These are phyloP conservation scores for Procambarus clarkii DNA, from an alignment of 1,140 invertebrate genomes.

Conservation along the genomic window DNA sequence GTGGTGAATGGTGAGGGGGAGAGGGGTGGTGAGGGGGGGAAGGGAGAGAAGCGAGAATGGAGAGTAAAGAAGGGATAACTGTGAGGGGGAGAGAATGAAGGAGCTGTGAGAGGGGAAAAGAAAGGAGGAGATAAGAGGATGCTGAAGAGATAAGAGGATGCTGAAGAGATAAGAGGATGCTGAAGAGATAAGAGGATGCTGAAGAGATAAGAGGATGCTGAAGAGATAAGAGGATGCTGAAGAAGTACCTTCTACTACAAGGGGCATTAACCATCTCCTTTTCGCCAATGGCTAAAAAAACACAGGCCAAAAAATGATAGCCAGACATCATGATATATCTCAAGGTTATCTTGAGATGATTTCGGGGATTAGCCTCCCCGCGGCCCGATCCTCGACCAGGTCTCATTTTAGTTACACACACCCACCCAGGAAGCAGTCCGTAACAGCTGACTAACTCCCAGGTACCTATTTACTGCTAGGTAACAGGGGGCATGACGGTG, in stretches of 20 bases:
- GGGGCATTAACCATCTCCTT: too few relatives aligned
- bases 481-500: too few relatives aligned
- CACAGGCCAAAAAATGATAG: too few relatives aligned
- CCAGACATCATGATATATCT: too few relatives aligned
- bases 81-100: not conserved
- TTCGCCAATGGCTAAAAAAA: too few relatives aligned
- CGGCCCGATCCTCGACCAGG: too few relatives aligned
- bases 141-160: not conserved
- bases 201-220: not conserved
- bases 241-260: not conserved
- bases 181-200: not conserved
- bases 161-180: not conserved
- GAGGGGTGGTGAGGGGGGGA: not conserved
- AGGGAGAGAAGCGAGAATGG: not conserved
- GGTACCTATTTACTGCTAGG: too few relatives aligned
- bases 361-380: too few relatives aligned
- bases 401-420: too few relatives aligned
- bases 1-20: not conserved
- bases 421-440: too few relatives aligned
- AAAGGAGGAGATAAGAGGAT: not conserved
- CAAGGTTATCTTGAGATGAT: too few relatives aligned
- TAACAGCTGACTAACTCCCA: too few relatives aligned
- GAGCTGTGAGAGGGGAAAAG: not conserved
- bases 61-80: not conserved
- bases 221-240: not conserved